Evolutionary conservation across 1,140 invertebrate species (phyloP).

Genomic region (Dysdera silvatica): DNA sequence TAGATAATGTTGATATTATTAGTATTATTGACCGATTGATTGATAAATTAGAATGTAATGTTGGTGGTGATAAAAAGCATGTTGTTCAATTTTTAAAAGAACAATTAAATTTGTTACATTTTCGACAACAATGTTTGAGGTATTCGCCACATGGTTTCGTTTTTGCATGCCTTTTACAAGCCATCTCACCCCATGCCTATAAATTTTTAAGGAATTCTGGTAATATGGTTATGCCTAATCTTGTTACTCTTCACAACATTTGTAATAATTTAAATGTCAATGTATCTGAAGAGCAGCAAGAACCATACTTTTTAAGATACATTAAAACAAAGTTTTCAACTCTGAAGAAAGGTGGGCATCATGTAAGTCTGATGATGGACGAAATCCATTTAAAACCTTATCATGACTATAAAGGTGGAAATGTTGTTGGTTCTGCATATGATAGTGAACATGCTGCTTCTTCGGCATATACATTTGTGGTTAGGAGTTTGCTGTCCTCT

Average conservation of each 20-base stretch:
- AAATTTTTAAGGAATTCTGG: background rate
- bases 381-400: slow-evolving; percentile 31
- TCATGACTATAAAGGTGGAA: slow-evolving; percentile 31
- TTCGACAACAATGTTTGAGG: too few species aligned
- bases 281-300: background rate
- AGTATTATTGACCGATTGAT: too few species aligned
- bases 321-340: too few species aligned
- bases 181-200: background rate
- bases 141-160: background rate
- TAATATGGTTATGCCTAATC: background rate
- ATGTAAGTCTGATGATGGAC: slow-evolving; percentile 26
- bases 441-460: slow-evolving; percentile 15
- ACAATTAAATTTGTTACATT: too few species aligned
- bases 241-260: background rate
- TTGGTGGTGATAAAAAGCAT: too few species aligned
- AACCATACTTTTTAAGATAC: background rate
- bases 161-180: background rate
- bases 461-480: slow-evolving; percentile 30
- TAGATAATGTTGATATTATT: too few species aligned
- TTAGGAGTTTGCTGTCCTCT: slow-evolving; percentile 19
- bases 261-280: background rate
- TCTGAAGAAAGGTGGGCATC: background rate
- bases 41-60: too few species aligned
- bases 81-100: too few species aligned
- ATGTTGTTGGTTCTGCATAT: slow-evolving; percentile 27